phyloP scores from a whole-genome alignment of 2,888 invertebrate species.

The Chrysomela aeneicollis region DNA sequence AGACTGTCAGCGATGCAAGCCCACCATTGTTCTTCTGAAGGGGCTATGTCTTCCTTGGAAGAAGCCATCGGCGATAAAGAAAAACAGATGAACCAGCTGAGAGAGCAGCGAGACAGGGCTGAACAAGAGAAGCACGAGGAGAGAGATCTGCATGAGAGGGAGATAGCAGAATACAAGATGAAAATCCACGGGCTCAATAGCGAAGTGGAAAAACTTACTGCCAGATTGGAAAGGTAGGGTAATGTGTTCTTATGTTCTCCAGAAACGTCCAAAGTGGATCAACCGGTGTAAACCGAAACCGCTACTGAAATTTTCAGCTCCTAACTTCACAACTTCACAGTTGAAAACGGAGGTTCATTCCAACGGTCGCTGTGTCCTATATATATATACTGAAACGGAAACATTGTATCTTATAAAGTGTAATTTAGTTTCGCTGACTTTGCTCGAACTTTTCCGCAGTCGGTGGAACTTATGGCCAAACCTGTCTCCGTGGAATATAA shows the following conservation, averaged over 20 bases:
- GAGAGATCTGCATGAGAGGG: constrained; percentile 89
- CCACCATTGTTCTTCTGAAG: constrained; percentile 92
- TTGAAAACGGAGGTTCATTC: not conserved
- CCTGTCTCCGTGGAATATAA: no score
- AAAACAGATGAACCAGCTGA: constrained; percentile 92
- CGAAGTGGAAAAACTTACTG: constrained; percentile 88
- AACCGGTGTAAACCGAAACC: no score
- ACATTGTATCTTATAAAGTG: not conserved
- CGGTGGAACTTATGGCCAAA: no score
- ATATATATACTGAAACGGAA: not conserved
- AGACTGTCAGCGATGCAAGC: constrained; percentile 92
- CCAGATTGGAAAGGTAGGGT: constrained; percentile 75
- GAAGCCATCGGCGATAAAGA: constrained; percentile 97
- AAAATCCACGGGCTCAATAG: constrained; percentile 90
- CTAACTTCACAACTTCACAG: not conserved
- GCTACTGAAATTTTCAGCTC: not conserved
- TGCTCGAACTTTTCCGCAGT: not conserved
- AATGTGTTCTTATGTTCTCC: no score
- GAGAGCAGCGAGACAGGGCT: constrained; percentile 93
- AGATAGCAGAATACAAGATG: constrained; percentile 94
- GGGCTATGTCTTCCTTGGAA: constrained; percentile 90
- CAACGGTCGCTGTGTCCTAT: not conserved
- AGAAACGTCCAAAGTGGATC: no score
- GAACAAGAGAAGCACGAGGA: constrained; percentile 97
- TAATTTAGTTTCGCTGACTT: not conserved